phyloP scores from a whole-genome alignment of 2,797 vertebrate genomes.

The Sebastes matsubarae region DNA sequence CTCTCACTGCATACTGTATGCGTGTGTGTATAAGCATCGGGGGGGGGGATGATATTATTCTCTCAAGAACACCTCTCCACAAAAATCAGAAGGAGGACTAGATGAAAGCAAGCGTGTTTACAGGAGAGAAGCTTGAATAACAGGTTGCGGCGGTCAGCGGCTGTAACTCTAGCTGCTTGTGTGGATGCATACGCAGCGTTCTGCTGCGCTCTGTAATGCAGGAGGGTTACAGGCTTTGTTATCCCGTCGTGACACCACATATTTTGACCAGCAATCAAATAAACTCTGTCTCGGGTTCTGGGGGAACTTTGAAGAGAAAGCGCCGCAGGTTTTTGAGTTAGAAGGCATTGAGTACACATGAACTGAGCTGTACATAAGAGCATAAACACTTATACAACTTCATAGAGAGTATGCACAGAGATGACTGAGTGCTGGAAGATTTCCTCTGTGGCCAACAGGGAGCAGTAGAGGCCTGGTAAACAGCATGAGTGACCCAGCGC shows the following conservation, averaged over 20 bases:
- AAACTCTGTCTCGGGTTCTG: slow-evolving; percentile 55
- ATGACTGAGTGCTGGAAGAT: background rate
- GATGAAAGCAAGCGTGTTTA: slow-evolving; percentile 77
- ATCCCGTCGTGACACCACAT: slow-evolving; percentile 67
- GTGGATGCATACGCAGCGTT: slow-evolving; percentile 37
- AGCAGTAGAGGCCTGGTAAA: slow-evolving; percentile 73
- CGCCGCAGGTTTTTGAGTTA: slow-evolving; percentile 38
- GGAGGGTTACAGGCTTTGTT: slow-evolving; percentile 51
- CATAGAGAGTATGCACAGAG: background rate
- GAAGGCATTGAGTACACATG: slow-evolving; percentile 7
- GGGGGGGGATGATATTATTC: slow-evolving; percentile 2
- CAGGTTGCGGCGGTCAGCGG: slow-evolving; percentile 59
- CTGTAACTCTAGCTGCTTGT: slow-evolving; percentile 67
- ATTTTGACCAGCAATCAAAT: slow-evolving; percentile 68
- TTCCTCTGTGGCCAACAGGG: slow-evolving; percentile 71
- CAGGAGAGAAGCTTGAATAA: slow-evolving; percentile 59
- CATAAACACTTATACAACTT: background rate
- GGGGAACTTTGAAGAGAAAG: slow-evolving; percentile 37
- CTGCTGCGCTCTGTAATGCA: slow-evolving; percentile 40
- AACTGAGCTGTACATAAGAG: background rate
- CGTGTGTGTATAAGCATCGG: background rate
- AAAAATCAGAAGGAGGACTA: slow-evolving; percentile 61
- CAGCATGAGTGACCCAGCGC: background rate
- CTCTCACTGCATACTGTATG: slow-evolving; percentile 15
- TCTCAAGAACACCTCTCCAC: slow-evolving; percentile 63